These are phyloP conservation scores for Prunella strophiata DNA, from an alignment of 2,797 vertebrate species.

Conservation along the genomic window DNA sequence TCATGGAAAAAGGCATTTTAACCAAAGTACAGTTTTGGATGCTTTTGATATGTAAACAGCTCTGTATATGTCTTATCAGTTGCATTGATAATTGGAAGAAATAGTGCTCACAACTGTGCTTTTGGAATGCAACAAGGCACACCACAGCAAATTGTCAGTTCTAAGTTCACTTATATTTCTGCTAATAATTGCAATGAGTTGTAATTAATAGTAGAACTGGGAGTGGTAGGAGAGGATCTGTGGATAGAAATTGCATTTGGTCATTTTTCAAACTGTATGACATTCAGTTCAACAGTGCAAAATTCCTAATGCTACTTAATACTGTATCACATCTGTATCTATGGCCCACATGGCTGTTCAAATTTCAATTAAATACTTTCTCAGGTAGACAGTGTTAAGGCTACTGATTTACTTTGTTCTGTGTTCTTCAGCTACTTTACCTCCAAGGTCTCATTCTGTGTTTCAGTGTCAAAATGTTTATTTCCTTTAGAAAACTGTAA, in stretches of 20 bases:
- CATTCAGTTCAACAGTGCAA: neutral
- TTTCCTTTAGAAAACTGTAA: neutral
- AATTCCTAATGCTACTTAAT: neutral
- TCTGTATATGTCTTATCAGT: neutral
- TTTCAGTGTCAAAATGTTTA: conserved; percentile 24
- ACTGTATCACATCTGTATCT: neutral
- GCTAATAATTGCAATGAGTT: neutral
- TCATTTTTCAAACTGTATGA: neutral
- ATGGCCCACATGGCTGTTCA: neutral
- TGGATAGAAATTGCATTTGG: neutral
- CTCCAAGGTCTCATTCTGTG: neutral
- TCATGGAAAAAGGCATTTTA: neutral
- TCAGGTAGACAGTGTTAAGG: neutral
- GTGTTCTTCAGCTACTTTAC: neutral
- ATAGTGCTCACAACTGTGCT: neutral
- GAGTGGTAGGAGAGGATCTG: neutral
- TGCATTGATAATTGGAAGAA: neutral
- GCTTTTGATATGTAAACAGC: neutral
- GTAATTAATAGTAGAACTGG: neutral
- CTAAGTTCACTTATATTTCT: neutral
- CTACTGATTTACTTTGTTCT: neutral
- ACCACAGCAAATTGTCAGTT: neutral
- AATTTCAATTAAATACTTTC: neutral
- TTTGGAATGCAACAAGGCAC: neutral
- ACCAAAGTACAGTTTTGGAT: neutral